Conservation (phyloP, 2,888 invertebrate genomes). For the Hirtodrosophila duncani region DNA sequence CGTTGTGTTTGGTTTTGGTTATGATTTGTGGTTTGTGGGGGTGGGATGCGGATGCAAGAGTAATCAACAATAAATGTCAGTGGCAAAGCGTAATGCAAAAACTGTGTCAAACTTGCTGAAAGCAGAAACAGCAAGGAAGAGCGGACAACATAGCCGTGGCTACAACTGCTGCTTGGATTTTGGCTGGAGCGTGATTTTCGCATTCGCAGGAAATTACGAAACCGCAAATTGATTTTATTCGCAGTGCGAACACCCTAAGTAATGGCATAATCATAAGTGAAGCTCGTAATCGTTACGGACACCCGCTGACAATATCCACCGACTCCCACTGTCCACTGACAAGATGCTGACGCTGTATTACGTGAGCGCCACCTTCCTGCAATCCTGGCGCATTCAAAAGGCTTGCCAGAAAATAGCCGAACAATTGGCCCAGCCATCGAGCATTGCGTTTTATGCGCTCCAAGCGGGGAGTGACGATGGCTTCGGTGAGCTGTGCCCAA, state of each 20-base stretch:
- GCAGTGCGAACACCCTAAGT: too few species aligned
- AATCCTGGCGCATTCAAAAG: constrained; percentile 87
- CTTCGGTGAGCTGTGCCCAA: constrained; percentile 63
- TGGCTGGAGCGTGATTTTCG: constrained; percentile 7
- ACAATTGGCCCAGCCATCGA: constrained; percentile 81
- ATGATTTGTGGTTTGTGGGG: constrained; percentile 4
- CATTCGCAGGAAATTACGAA: constrained; percentile 50
- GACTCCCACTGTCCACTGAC: not conserved
- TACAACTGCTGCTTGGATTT: constrained; percentile 31
- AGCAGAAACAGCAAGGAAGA: too few species aligned
- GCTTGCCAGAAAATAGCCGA: constrained; percentile 84
- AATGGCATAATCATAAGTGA: too few species aligned
- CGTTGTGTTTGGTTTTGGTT: not conserved
- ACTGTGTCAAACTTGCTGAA: constrained; percentile 60
- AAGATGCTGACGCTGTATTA: constrained; percentile 87
- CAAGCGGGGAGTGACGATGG: constrained; percentile 75
- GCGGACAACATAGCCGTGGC: constrained; percentile 35
- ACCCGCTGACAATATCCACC: too few species aligned
- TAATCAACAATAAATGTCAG: constrained; percentile 68
- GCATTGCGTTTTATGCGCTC: constrained; percentile 82
- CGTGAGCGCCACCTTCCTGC: constrained; percentile 89
- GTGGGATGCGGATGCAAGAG: constrained; percentile 42
- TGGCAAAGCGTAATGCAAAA: constrained; percentile 35
- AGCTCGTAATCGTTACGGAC: too few species aligned
- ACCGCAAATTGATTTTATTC: constrained; percentile 59